Evolutionary conservation across 2,113 vertebrate species (phyloP).

Genomic region (Erpornis zantholeuca): DNA sequence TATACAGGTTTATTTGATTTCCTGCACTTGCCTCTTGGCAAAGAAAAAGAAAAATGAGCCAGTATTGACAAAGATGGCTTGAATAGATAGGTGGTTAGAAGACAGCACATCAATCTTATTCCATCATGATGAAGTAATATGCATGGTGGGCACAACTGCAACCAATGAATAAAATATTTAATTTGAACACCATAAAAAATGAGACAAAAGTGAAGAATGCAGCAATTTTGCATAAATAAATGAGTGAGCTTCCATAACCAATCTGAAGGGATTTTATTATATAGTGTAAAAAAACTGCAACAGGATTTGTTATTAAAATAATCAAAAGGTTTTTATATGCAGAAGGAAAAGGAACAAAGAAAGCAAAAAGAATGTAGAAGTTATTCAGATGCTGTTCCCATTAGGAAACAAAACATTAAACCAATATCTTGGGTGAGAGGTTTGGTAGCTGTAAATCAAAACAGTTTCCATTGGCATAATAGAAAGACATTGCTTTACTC

Average conservation of each 20-base stretch:
- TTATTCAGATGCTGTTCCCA: not conserved
- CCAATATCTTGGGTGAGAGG: not conserved
- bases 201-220: not conserved
- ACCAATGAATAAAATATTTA: constrained; percentile 45
- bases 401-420: not conserved
- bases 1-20: constrained; percentile 26
- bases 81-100: not conserved
- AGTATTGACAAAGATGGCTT: not conserved
- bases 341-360: not conserved
- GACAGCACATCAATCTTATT: constrained; percentile 41
- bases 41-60: constrained; percentile 11
- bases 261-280: not conserved
- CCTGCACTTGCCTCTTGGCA: not conserved
- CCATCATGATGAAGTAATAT: not conserved
- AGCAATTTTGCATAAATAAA: constrained; percentile 7
- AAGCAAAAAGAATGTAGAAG: not conserved
- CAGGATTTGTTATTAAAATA: not conserved
- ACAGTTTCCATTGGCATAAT: not conserved
- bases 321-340: not conserved
- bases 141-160: not conserved
- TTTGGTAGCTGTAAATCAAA: not conserved
- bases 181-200: constrained; percentile 16
- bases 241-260: not conserved
- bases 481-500: not conserved
- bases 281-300: not conserved